Evolutionary conservation across 2,888 invertebrate species (phyloP).

Genomic region (Xestoiulus laeticollis): DNA sequence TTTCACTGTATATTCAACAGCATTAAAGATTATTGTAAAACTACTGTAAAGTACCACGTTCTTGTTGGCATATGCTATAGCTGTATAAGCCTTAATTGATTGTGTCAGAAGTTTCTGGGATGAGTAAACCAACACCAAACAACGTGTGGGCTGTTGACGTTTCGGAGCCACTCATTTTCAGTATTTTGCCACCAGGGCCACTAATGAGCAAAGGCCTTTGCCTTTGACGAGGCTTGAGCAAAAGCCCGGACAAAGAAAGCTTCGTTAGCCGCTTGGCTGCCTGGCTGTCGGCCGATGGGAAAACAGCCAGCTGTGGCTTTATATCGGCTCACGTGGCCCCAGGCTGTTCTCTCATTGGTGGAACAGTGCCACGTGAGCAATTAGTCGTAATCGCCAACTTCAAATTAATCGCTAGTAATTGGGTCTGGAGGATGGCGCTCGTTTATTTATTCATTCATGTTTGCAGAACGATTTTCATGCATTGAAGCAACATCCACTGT

Average conservation of each 20-base stretch:
- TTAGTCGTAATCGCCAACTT: conserved; percentile 16
- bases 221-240: conserved; percentile 20
- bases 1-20: too few relatives aligned
- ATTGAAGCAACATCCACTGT: background rate
- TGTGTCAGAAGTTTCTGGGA: background rate
- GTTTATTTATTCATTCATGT: conserved; percentile 34
- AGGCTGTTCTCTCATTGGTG: background rate
- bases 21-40: too few relatives aligned
- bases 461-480: conserved; percentile 2
- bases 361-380: background rate
- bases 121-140: conserved; percentile 16
- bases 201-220: conserved; percentile 38
- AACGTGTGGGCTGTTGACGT: conserved; percentile 2
- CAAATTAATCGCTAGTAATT: conserved; percentile 38
- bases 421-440: background rate
- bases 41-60: too few relatives aligned
- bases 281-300: conserved; percentile 19
- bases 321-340: background rate
- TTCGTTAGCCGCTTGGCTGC: conserved; percentile 44
- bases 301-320: conserved; percentile 4
- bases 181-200: background rate
- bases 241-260: conserved; percentile 25
- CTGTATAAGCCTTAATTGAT: background rate
- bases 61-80: too few relatives aligned
- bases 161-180: conserved; percentile 11